Percentiles rank a stretch among this genome's conserved stretches.
Conservation (phyloP, 1,140 invertebrate species). For the Zaprionus inermis region DNA sequence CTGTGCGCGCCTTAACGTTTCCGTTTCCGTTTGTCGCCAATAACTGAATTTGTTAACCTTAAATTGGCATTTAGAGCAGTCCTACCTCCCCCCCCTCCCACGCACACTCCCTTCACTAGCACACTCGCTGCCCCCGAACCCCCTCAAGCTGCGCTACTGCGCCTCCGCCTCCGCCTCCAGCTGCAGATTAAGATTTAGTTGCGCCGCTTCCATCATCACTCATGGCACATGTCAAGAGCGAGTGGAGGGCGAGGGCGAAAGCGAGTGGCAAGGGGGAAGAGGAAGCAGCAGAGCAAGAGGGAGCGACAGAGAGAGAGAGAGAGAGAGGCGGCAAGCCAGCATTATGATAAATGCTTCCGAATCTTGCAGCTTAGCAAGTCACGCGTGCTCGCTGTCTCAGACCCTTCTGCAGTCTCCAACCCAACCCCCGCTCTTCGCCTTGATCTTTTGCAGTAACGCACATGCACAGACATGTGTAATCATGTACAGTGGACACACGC, state of each 20-base stretch:
- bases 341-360: slow-evolving; percentile 65
- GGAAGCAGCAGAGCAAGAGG: no score
- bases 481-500: not conserved
- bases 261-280: not conserved
- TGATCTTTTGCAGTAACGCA: slow-evolving; percentile 29
- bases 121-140: not conserved
- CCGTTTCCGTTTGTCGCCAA: slow-evolving; percentile 70
- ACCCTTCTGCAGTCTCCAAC: not conserved
- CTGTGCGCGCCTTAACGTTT: slow-evolving; percentile 26
- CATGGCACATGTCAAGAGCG: slow-evolving; percentile 22
- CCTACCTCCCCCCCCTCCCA: not conserved
- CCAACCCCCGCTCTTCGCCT: no score
- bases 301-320: not conserved
- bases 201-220: slow-evolving; percentile 52
- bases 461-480: not conserved
- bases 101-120: no score
- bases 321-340: slow-evolving; percentile 8
- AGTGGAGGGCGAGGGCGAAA: no score
- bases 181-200: slow-evolving; percentile 2
- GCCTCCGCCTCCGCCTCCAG: not conserved
- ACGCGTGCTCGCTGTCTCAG: slow-evolving; percentile 33
- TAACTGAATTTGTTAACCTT: slow-evolving; percentile 76
- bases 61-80: slow-evolving; percentile 55
- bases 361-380: slow-evolving; percentile 50
- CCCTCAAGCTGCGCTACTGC: no score